These are phyloP conservation scores for Drosophila azteca DNA, from an alignment of 1,140 invertebrate species.

Conservation along the genomic window DNA sequence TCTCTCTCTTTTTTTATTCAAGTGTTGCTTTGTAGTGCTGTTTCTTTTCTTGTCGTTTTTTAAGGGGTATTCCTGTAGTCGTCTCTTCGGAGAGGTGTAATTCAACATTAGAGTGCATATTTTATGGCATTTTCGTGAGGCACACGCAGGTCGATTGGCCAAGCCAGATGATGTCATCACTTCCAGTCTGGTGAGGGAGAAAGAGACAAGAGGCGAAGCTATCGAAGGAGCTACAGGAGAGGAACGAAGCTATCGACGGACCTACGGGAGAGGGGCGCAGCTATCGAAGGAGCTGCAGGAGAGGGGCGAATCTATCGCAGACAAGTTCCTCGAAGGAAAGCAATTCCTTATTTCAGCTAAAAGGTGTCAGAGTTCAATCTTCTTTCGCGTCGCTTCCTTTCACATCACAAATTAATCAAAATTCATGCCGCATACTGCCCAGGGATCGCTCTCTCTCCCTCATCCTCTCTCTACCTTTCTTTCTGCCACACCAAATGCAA, in stretches of 20 bases:
- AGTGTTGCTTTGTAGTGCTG: constrained; percentile 7
- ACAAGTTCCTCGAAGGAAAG: no score
- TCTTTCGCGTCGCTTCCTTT: no score
- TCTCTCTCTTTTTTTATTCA: constrained; percentile 4
- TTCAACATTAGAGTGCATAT: constrained; percentile 33
- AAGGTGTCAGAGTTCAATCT: no score
- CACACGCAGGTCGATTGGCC: constrained; percentile 34
- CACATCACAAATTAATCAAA: constrained; percentile 41
- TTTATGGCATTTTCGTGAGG: constrained; percentile 38
- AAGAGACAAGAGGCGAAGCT: no score
- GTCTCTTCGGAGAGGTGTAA: constrained; percentile 6
- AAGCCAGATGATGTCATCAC: constrained; percentile 35
- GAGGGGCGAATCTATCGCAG: no score
- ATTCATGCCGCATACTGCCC: constrained; percentile 40
- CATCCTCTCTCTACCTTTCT: not conserved
- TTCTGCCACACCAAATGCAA: constrained; percentile 33
- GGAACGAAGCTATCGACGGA: no score
- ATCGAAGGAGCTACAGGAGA: no score
- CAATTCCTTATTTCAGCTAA: no score
- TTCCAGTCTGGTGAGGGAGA: no score
- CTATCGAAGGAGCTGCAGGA: no score
- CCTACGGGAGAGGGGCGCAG: no score
- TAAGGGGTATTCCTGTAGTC: constrained; percentile 40
- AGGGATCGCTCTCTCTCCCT: constrained; percentile 1
- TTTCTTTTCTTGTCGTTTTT: not conserved